Evolutionary conservation across 2,797 vertebrate species (phyloP).

Genomic region (Rhynchotus rufescens): DNA sequence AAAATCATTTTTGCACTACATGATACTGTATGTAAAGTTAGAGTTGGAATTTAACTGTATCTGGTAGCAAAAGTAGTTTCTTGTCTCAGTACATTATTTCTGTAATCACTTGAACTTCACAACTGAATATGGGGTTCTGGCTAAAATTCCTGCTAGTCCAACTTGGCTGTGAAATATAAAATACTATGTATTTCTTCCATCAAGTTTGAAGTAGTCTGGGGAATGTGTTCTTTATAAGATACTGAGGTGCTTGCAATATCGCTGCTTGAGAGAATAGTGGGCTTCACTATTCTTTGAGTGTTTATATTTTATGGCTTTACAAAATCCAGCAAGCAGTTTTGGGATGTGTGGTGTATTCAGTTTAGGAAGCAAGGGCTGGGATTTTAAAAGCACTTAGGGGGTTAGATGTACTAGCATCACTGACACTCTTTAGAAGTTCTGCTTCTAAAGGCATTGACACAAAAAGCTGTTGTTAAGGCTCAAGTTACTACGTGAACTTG

Average conservation of each 20-base stretch:
- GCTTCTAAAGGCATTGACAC: neutral
- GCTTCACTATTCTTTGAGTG: neutral
- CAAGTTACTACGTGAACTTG: neutral
- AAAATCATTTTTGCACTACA: neutral
- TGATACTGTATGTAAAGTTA: neutral
- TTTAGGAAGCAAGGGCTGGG: neutral
- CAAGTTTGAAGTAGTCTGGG: neutral
- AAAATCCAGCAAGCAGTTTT: slow-evolving; percentile 8
- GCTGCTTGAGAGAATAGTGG: neutral
- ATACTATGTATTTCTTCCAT: neutral
- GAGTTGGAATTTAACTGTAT: slow-evolving; percentile 60
- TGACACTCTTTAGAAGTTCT: neutral
- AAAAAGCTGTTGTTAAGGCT: neutral
- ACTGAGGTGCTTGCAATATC: neutral
- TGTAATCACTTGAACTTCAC: slow-evolving; percentile 17
- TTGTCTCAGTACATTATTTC: slow-evolving; percentile 1
- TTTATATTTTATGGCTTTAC: neutral
- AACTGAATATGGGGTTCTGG: slow-evolving; percentile 54
- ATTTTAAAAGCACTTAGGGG: neutral
- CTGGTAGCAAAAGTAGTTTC: slow-evolving; percentile 69
- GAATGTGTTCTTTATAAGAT: neutral
- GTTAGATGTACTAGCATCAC: neutral
- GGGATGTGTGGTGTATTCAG: neutral
- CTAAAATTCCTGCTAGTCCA: slow-evolving; percentile 71
- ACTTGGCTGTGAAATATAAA: neutral